phyloP scores from a whole-genome alignment of 2,888 invertebrate genomes.

The Diachrysia chrysitis region DNA sequence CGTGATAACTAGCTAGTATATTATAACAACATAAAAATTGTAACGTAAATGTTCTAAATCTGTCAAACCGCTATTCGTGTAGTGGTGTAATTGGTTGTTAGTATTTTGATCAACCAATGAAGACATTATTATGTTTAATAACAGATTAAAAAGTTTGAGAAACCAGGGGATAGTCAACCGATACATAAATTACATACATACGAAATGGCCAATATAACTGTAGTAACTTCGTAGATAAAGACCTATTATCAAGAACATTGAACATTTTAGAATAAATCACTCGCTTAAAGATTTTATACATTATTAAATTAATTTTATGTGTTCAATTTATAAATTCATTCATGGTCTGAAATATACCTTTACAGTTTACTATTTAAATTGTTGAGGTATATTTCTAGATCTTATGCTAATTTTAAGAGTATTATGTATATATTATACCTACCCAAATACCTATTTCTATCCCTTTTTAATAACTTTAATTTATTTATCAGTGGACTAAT shows the following conservation, averaged over 20 bases:
- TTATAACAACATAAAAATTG: no score
- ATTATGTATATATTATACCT: background rate
- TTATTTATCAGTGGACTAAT: background rate
- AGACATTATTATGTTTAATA: background rate
- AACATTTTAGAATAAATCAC: background rate
- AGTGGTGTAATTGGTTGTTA: background rate
- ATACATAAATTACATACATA: no score
- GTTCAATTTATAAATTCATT: background rate
- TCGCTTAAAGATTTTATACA: background rate
- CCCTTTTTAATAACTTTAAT: background rate
- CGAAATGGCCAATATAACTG: no score
- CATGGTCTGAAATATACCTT: background rate
- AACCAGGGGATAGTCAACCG: background rate
- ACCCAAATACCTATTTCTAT: background rate
- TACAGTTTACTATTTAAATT: background rate
- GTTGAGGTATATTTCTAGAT: background rate
- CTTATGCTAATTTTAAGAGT: background rate
- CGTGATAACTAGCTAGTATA: no score
- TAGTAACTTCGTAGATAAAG: background rate
- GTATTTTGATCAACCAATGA: no score
- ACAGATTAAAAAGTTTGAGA: background rate
- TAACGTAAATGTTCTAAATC: no score
- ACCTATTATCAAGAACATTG: background rate
- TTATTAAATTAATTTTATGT: slow-evolving; percentile 1
- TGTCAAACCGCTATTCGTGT: background rate